Conservation (phyloP, 2,797 vertebrate species). For the Anabas testudineus region DNA sequence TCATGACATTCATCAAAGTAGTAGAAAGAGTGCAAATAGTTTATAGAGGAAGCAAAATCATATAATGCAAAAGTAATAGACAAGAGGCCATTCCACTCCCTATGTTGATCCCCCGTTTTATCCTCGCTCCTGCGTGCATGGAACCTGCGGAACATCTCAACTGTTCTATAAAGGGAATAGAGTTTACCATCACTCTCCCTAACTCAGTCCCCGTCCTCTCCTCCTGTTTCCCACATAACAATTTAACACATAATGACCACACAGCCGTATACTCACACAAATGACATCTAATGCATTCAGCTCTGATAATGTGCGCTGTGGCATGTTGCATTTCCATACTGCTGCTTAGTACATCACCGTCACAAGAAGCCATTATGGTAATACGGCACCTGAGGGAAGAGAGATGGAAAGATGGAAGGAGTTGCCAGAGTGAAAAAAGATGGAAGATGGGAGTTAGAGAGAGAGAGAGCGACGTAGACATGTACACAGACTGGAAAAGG, state of each 20-base stretch:
- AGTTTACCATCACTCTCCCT: slow-evolving; percentile 48
- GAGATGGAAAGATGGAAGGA: slow-evolving; percentile 67
- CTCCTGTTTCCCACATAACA: slow-evolving; percentile 68
- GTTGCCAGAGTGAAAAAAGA: slow-evolving; percentile 47
- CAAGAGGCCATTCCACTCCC: slow-evolving; percentile 44
- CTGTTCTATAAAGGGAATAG: slow-evolving; percentile 49
- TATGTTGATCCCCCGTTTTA: slow-evolving; percentile 50
- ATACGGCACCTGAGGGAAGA: slow-evolving; percentile 86
- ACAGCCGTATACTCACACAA: slow-evolving; percentile 72
- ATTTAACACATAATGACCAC: slow-evolving; percentile 83
- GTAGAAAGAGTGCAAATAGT: slow-evolving; percentile 1
- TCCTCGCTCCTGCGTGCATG: slow-evolving; percentile 51
- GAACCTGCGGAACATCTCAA: slow-evolving; percentile 43
- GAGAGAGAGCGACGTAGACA: slow-evolving; percentile 38
- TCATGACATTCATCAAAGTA: not conserved
- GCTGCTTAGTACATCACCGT: slow-evolving; percentile 81
- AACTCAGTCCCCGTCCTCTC: slow-evolving; percentile 44
- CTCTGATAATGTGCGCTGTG: slow-evolving; percentile 80
- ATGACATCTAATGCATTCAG: slow-evolving; percentile 84
- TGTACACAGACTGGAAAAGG: slow-evolving; percentile 51
- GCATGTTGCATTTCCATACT: slow-evolving; percentile 84
- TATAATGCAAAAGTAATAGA: slow-evolving; percentile 35
- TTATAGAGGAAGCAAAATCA: not conserved
- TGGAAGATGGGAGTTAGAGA: slow-evolving; percentile 10
- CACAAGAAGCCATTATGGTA: slow-evolving; percentile 87